Percentiles rank a stretch among this genome's conserved stretches.
These are phyloP conservation scores for Setipinna tenuifilis DNA, from an alignment of 2,797 vertebrate genomes.

Conservation along the genomic window DNA sequence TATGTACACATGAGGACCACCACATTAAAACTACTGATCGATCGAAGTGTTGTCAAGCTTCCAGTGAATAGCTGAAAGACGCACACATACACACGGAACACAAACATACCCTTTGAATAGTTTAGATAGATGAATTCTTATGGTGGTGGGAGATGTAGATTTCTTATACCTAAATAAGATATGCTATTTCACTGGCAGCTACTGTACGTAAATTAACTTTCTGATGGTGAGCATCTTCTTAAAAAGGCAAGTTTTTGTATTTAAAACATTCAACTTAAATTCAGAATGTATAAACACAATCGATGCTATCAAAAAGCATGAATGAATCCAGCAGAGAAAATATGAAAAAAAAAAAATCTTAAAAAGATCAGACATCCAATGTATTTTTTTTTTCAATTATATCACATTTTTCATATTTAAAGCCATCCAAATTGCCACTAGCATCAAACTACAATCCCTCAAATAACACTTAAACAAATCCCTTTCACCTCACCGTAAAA, in stretches of 20 bases:
- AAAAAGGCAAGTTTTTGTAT: slow-evolving; percentile 26
- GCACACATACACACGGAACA: neutral
- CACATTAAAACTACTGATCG: slow-evolving; percentile 19
- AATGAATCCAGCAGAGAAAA: neutral
- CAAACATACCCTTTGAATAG: slow-evolving; percentile 21
- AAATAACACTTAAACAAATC: neutral
- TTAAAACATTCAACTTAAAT: slow-evolving; percentile 19
- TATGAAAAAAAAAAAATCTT: neutral
- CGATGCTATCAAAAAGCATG: slow-evolving; percentile 11
- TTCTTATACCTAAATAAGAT: slow-evolving; percentile 21
- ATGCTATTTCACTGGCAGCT: neutral
- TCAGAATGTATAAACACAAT: slow-evolving; percentile 15
- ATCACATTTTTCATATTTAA: slow-evolving; percentile 3
- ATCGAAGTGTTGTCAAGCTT: slow-evolving; percentile 12
- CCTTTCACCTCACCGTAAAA: neutral
- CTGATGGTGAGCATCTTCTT: slow-evolving; percentile 9
- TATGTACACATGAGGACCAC: slow-evolving; percentile 22
- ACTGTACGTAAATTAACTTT: slow-evolving; percentile 1
- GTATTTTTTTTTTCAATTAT: neutral
- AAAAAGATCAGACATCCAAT: neutral
- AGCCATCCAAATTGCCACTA: neutral
- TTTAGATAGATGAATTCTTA: slow-evolving; percentile 21
- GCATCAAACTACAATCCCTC: slow-evolving; percentile 4
- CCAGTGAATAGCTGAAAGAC: neutral
- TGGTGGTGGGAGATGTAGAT: neutral